Evolutionary conservation across 2,113 vertebrate genomes (phyloP).

Genomic region (Paratilapia polleni): DNA sequence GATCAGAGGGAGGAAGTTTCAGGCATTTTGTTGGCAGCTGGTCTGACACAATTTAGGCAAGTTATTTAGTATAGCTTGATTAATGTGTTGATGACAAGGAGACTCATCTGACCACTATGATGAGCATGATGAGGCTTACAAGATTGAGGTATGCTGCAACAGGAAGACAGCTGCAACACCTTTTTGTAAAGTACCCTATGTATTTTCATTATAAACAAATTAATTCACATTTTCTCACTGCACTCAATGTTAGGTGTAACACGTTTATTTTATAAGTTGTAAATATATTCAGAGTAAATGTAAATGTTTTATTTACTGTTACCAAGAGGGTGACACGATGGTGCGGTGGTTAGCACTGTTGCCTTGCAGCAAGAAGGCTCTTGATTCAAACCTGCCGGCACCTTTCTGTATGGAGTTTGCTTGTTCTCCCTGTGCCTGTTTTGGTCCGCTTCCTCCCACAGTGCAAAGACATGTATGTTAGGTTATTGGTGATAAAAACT

Average conservation of each 20-base stretch:
- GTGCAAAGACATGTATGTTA: not conserved
- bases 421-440: too few relatives aligned
- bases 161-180: not conserved
- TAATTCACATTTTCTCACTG: not conserved
- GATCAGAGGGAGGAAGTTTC: slow-evolving; percentile 14
- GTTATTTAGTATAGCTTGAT: slow-evolving; percentile 8
- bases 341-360: too few relatives aligned
- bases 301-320: too few relatives aligned
- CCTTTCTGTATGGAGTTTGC: too few relatives aligned
- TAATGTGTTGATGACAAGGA: not conserved
- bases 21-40: slow-evolving; percentile 18
- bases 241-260: too few relatives aligned
- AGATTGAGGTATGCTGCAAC: not conserved
- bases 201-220: not conserved
- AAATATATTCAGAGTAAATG: too few relatives aligned
- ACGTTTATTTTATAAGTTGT: too few relatives aligned
- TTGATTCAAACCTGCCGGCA: too few relatives aligned
- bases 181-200: not conserved
- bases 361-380: too few relatives aligned
- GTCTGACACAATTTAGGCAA: not conserved
- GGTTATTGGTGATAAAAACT: not conserved
- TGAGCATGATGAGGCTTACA: not conserved
- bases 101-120: not conserved
- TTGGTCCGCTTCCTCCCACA: too few relatives aligned
- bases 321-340: too few relatives aligned